These are phyloP conservation scores for Lepus americanus DNA, from an alignment of 2,113 vertebrate genomes.

Conservation along the genomic window DNA sequence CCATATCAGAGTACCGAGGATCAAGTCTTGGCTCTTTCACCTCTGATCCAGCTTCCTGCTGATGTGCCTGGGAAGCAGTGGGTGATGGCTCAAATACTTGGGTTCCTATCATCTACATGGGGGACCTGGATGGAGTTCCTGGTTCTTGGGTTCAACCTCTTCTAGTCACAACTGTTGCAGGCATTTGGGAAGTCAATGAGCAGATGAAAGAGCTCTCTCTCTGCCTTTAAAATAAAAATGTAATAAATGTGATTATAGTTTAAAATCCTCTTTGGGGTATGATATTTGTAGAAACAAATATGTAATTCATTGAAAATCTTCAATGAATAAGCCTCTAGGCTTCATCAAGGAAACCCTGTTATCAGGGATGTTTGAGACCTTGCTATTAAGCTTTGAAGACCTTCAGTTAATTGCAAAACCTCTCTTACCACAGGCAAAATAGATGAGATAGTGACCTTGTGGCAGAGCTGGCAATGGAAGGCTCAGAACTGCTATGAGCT, in stretches of 20 bases:
- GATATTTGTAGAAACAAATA: constrained; percentile 6
- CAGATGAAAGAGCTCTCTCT: too few species aligned
- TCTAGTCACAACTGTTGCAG: too few species aligned
- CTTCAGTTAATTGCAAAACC: not conserved
- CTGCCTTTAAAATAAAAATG: too few species aligned
- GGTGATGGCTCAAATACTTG: too few species aligned
- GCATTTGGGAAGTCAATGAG: too few species aligned
- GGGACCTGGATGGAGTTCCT: too few species aligned
- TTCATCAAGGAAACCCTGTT: constrained; percentile 13
- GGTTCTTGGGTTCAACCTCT: too few species aligned
- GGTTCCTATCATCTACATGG: too few species aligned
- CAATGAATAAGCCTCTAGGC: not conserved
- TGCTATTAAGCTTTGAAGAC: not conserved
- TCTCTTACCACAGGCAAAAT: not conserved
- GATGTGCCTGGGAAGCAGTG: too few species aligned
- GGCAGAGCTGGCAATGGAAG: not conserved
- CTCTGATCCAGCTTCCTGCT: too few species aligned
- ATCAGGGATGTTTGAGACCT: not conserved
- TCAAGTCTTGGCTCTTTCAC: too few species aligned
- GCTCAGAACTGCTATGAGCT: not conserved
- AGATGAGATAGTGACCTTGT: not conserved
- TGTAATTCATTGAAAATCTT: constrained; percentile 7
- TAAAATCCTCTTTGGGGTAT: constrained; percentile 33
- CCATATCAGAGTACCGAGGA: too few species aligned
- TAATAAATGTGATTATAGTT: constrained; percentile 40